phyloP scores from a whole-genome alignment of 2,888 invertebrate species.

The Ferrisia virgata region DNA sequence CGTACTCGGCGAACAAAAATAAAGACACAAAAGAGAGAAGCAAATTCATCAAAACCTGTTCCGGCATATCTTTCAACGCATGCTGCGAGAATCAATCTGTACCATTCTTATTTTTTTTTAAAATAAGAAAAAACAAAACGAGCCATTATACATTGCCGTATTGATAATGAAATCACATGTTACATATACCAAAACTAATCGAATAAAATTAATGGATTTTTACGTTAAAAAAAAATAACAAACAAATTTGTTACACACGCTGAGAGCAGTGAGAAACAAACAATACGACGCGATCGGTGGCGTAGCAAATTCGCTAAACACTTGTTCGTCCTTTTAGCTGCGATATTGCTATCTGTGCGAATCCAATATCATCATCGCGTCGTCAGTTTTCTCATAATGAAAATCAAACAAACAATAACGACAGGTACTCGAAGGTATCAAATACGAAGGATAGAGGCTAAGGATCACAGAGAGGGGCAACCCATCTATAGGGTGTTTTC shows the following conservation, averaged over 20 bases:
- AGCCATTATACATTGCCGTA: neutral
- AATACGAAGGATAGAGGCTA: no score
- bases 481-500: neutral
- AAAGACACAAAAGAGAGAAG: neutral
- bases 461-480: neutral
- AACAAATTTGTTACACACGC: neutral
- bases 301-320: neutral
- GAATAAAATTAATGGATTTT: neutral
- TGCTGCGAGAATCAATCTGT: neutral
- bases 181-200: neutral
- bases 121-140: neutral
- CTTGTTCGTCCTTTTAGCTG: neutral
- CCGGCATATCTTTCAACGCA: neutral
- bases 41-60: neutral
- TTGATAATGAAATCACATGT: neutral
- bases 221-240: neutral
- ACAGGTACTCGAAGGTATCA: neutral
- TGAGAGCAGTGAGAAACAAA: neutral
- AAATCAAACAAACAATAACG: conserved; percentile 28
- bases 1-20: no score
- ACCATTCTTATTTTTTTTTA: neutral
- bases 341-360: no score
- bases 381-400: neutral
- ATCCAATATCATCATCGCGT: no score
- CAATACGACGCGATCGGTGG: no score